phyloP scores from a whole-genome alignment of 2,113 vertebrate genomes.

The Mionectes macconnelli region DNA sequence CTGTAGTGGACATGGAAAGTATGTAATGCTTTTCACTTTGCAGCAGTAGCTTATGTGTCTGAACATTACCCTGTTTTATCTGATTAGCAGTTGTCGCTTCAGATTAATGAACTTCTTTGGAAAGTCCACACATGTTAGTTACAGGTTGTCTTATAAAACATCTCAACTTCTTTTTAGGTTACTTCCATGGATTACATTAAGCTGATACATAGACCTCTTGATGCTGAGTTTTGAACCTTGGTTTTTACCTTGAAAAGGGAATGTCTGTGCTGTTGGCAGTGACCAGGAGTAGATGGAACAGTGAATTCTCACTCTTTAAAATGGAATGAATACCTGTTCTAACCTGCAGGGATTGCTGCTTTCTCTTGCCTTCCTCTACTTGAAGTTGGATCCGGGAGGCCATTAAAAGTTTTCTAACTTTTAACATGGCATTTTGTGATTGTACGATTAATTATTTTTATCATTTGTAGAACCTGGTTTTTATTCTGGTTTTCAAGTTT shows the following conservation, averaged over 20 bases:
- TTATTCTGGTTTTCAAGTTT: background rate
- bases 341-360: background rate
- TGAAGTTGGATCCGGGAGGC: background rate
- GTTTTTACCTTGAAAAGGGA: background rate
- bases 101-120: background rate
- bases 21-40: background rate
- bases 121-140: background rate
- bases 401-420: background rate
- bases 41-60: background rate
- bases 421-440: background rate
- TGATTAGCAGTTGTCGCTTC: background rate
- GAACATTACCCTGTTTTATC: background rate
- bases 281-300: background rate
- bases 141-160: background rate
- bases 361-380: background rate
- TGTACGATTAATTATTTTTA: background rate
- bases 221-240: background rate
- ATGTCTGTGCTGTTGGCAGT: background rate
- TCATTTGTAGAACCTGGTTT: background rate
- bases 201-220: background rate
- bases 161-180: rapidly evolving
- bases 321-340: background rate
- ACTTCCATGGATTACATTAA: background rate
- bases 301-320: background rate
- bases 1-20: background rate